Conservation (phyloP, 2,113 vertebrate genomes). For the Pedetes capensis region DNA sequence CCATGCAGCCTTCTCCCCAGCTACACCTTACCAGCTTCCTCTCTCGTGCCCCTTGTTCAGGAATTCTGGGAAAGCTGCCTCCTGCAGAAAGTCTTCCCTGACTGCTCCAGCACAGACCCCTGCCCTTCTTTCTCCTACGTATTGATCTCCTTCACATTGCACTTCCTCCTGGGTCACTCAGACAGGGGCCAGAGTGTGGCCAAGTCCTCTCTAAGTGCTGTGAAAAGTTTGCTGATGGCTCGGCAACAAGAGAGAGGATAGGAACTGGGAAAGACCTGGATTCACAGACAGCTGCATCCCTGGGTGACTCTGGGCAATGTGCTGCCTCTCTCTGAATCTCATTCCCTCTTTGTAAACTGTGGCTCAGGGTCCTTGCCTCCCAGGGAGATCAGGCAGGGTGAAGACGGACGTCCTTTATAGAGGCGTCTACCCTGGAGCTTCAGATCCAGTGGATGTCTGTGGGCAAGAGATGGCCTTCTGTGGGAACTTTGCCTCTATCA, state of each 20-base stretch:
- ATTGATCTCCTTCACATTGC: not conserved
- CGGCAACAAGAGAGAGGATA: not conserved
- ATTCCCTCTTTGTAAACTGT: not conserved
- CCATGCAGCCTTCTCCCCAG: not conserved
- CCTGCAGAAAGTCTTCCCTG: conserved; percentile 16
- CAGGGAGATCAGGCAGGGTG: not conserved
- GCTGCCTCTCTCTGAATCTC: not conserved
- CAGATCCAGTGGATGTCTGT: not conserved
- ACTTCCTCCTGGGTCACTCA: not conserved
- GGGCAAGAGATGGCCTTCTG: not conserved
- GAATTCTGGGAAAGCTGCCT: not conserved
- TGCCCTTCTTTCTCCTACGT: not conserved
- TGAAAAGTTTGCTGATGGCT: not conserved
- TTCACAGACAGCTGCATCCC: not conserved
- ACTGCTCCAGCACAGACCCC: not conserved
- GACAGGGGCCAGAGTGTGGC: not conserved
- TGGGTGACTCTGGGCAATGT: not conserved
- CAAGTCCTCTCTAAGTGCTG: not conserved
- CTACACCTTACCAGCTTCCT: not conserved
- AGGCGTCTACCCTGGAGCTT: not conserved
- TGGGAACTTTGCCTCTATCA: not conserved
- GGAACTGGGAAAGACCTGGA: not conserved
- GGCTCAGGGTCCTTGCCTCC: not conserved
- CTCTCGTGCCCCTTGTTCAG: not conserved
- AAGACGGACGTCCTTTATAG: not conserved